Conservation (phyloP, 2,113 vertebrate genomes). For the Barnardius zonarius region DNA sequence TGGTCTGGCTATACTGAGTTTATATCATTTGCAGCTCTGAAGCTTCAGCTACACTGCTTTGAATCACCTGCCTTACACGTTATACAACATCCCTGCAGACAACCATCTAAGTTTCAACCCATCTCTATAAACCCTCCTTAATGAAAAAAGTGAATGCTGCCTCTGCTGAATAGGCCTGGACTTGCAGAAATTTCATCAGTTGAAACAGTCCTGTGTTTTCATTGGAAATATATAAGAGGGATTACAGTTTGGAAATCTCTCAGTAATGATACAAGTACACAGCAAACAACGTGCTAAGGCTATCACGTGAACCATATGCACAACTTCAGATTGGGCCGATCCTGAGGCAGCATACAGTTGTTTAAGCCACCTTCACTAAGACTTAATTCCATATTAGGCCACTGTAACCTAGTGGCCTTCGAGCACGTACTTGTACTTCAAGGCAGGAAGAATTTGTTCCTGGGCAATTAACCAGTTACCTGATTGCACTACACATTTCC, state of each 20-base stretch:
- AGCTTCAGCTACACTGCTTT: background rate
- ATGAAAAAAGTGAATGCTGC: background rate
- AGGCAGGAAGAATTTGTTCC: background rate
- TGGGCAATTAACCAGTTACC: background rate
- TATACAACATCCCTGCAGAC: background rate
- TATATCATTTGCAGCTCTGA: background rate
- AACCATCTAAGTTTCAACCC: background rate
- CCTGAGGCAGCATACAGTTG: background rate
- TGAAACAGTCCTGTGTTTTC: background rate
- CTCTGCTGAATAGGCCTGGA: background rate
- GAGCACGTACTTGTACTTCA: background rate
- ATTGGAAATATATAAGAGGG: background rate
- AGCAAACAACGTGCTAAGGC: background rate
- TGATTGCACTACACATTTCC: background rate
- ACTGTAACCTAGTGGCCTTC: background rate
- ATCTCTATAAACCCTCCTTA: background rate
- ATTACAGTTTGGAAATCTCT: background rate
- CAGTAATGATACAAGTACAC: background rate
- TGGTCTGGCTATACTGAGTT: background rate
- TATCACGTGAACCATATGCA: background rate
- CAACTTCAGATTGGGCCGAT: background rate
- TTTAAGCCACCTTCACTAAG: background rate
- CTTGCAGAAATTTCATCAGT: background rate
- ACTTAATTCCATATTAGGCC: background rate
- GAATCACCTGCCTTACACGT: background rate